phyloP scores from a whole-genome alignment of 1,140 invertebrate species.

The Leptopilina boulardi region DNA sequence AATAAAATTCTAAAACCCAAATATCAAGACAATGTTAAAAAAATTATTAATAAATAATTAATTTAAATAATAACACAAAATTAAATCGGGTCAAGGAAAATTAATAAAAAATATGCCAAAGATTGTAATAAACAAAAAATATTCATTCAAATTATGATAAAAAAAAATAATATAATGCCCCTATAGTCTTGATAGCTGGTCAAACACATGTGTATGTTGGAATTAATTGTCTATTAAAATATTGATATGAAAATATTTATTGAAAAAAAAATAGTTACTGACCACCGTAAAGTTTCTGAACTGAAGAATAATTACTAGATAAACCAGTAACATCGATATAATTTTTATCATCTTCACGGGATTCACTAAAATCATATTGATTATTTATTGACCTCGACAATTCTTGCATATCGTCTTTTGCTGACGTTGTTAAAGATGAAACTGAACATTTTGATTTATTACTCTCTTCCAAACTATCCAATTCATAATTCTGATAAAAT shows the following conservation, averaged over 20 bases:
- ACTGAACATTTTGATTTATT: background rate
- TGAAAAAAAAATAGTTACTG: background rate
- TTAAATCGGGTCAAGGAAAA: background rate
- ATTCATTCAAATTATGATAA: background rate
- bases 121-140: background rate
- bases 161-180: background rate
- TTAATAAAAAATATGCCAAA: background rate
- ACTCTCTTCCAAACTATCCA: conserved; percentile 22
- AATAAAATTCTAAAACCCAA: background rate
- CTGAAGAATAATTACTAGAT: background rate
- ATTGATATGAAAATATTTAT: background rate
- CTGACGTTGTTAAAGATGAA: background rate
- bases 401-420: conserved; percentile 36
- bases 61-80: background rate
- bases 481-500: conserved; percentile 45
- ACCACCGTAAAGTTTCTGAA: background rate
- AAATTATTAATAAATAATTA: background rate
- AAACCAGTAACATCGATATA: background rate
- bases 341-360: conserved; percentile 1
- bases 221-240: background rate
- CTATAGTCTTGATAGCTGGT: background rate
- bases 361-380: background rate
- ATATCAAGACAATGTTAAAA: background rate
- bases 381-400: conserved; percentile 17
- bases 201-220: background rate